Conservation (phyloP, 1,140 invertebrate species). For the Drosophila nigrodunni region DNA sequence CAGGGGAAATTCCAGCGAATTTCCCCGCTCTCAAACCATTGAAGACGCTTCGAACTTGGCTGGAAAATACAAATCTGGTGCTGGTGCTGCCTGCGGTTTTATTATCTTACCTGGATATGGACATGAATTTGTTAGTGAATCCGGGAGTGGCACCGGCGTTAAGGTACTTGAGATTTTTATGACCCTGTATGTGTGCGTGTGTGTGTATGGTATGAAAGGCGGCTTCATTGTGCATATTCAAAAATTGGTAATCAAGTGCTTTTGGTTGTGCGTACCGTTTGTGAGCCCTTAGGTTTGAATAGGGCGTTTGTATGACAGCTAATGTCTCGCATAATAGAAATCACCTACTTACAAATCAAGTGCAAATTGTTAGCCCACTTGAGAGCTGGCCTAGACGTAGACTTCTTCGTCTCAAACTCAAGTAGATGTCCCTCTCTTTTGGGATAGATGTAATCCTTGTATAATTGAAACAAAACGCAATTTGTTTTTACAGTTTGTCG, state of each 20-base stretch:
- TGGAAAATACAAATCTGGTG: constrained; percentile 43
- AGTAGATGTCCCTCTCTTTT: not conserved
- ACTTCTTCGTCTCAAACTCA: not conserved
- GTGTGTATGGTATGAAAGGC: constrained; percentile 1
- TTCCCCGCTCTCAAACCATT: constrained; percentile 69
- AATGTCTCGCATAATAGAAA: constrained; percentile 83
- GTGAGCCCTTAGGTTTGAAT: constrained; percentile 67
- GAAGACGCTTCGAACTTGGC: constrained; percentile 12
- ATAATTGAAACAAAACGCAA: constrained; percentile 82
- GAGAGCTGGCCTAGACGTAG: constrained; percentile 39
- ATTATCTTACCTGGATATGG: constrained; percentile 54
- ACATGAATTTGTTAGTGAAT: not conserved
- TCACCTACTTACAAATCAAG: constrained; percentile 82
- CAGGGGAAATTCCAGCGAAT: constrained; percentile 74
- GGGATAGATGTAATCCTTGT: constrained; percentile 68
- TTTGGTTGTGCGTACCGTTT: constrained; percentile 17
- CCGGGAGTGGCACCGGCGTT: constrained; percentile 65
- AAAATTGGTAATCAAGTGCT: constrained; percentile 75
- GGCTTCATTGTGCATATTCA: constrained; percentile 40
- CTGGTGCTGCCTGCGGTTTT: constrained; percentile 66
- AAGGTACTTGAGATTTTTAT: constrained; percentile 78
- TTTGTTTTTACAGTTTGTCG: constrained; percentile 83
- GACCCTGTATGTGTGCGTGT: constrained; percentile 15
- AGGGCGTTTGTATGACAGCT: constrained; percentile 82
- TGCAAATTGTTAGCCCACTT: constrained; percentile 78